Conservation (phyloP, 2,797 vertebrate genomes). For the Sebastes nivosus region DNA sequence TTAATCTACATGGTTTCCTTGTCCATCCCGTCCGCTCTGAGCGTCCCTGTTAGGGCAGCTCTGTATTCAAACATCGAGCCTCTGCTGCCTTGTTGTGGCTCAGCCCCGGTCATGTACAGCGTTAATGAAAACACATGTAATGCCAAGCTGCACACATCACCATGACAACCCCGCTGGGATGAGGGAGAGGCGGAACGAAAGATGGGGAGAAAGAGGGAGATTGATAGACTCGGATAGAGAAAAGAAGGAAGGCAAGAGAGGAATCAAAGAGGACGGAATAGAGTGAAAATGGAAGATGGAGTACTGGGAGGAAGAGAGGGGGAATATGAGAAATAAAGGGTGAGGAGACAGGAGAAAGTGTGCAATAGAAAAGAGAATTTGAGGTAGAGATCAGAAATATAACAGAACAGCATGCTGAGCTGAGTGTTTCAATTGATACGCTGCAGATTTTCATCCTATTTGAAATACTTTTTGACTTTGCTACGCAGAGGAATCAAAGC, state of each 20-base stretch:
- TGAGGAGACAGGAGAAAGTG: neutral
- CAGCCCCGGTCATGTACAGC: slow-evolving; percentile 35
- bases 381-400: neutral
- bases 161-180: slow-evolving; percentile 63
- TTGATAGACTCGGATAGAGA: neutral
- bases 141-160: slow-evolving; percentile 54
- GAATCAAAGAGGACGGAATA: neutral
- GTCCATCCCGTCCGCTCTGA: neutral
- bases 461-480: neutral
- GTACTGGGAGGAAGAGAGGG: neutral
- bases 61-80: slow-evolving; percentile 26
- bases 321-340: neutral
- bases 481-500: slow-evolving; percentile 8
- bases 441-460: neutral
- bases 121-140: slow-evolving; percentile 70
- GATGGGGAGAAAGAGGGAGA: neutral
- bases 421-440: neutral
- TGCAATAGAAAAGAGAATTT: neutral
- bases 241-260: neutral
- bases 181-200: neutral
- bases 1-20: neutral
- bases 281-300: neutral
- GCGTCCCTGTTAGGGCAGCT: neutral
- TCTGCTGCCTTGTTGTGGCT: slow-evolving; percentile 37
- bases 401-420: neutral